These are phyloP conservation scores for Cynocephalus volans DNA, from an alignment of 2,113 vertebrate species.

Conservation along the genomic window DNA sequence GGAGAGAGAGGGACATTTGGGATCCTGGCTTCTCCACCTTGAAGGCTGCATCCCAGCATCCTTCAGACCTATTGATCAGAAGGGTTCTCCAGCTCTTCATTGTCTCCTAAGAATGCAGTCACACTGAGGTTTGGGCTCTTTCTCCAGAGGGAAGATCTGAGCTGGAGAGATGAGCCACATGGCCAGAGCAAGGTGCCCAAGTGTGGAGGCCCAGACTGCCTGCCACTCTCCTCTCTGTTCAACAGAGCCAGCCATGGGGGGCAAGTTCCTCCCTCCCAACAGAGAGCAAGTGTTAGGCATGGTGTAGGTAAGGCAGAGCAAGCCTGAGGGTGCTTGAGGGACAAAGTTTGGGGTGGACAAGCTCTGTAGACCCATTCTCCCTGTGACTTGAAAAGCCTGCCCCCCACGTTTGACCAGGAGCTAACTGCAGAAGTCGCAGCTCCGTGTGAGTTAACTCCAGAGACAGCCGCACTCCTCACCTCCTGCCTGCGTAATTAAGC, in stretches of 20 bases:
- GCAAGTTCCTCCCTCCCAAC: neutral
- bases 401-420: neutral
- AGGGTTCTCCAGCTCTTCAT: neutral
- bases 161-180: neutral
- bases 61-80: neutral
- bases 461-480: conserved; percentile 45
- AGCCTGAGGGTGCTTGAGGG: neutral
- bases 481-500: conserved; percentile 48
- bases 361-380: neutral
- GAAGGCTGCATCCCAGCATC: neutral
- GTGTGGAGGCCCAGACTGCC: neutral
- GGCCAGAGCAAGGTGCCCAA: neutral
- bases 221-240: neutral
- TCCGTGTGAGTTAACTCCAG: conserved; percentile 52
- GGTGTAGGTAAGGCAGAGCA: neutral
- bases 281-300: neutral
- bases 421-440: neutral
- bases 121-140: neutral
- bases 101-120: neutral
- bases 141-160: neutral
- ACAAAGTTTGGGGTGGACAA: neutral
- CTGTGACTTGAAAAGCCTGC: neutral
- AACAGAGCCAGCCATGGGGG: neutral
- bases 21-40: neutral
- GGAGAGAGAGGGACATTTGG: neutral